These are phyloP conservation scores for Nycticorax nycticorax DNA, from an alignment of 2,113 vertebrate species.

Conservation along the genomic window DNA sequence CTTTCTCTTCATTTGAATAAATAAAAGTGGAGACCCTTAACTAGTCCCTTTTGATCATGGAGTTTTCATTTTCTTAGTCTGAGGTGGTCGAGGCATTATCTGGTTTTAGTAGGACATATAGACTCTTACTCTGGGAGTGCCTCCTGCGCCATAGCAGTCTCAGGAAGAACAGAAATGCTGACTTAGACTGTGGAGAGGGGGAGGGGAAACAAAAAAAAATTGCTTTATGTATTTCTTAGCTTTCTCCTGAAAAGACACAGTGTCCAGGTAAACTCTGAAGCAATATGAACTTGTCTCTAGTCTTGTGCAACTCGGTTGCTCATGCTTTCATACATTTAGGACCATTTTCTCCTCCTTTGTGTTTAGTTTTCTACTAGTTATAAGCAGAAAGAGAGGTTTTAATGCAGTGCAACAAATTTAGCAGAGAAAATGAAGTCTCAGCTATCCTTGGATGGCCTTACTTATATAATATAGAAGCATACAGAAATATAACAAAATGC, in stretches of 20 bases:
- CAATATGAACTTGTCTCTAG: not conserved
- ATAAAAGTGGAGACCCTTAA: not conserved
- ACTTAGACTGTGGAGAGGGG: not conserved
- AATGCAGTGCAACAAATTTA: not conserved
- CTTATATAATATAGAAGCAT: slow-evolving; percentile 19
- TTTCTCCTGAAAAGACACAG: not conserved
- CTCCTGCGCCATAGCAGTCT: not conserved
- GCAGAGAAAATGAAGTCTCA: not conserved
- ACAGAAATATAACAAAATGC: not conserved
- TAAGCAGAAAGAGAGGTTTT: slow-evolving; percentile 32
- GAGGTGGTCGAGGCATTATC: not conserved
- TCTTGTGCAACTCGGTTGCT: not conserved
- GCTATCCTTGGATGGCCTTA: not conserved
- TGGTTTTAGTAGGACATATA: not conserved
- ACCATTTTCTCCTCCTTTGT: not conserved
- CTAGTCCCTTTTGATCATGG: not conserved
- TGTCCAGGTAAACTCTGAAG: not conserved
- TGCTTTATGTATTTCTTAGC: not conserved
- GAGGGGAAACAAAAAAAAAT: not conserved
- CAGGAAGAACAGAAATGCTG: not conserved
- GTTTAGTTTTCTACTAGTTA: not conserved
- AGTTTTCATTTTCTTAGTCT: not conserved
- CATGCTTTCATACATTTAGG: not conserved
- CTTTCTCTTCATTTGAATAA: not conserved
- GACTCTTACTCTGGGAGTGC: not conserved